A percentile compares a stretch with the other conserved stretches of the same genome.
Conservation (phyloP, 2,888 invertebrate genomes). For the Cheilosia vernalis region DNA sequence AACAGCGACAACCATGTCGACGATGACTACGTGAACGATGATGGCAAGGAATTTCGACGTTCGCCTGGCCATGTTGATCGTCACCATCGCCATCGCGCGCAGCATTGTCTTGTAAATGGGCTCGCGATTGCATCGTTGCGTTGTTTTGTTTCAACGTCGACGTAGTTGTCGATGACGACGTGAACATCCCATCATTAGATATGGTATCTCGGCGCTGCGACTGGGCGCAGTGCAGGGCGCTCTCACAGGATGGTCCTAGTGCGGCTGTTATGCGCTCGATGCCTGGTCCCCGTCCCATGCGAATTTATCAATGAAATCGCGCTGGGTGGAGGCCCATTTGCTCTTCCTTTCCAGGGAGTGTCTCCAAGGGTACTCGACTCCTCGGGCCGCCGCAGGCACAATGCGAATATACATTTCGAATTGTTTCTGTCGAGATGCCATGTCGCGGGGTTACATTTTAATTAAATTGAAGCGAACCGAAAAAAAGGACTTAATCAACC, state of each 20-base stretch:
- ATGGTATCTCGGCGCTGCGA: conserved; percentile 81
- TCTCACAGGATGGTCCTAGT: conserved; percentile 47
- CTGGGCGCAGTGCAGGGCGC: conserved; percentile 44
- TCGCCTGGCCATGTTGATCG: conserved; percentile 63
- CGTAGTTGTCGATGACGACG: conserved; percentile 78
- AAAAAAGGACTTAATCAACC: conserved; percentile 32
- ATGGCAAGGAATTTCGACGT: conserved; percentile 63
- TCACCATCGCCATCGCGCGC: conserved; percentile 64
- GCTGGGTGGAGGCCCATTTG: conserved; percentile 69
- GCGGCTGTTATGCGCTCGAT: too few species aligned
- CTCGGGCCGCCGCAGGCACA: conserved; percentile 40
- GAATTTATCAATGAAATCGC: conserved; percentile 76
- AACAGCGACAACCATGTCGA: conserved; percentile 53
- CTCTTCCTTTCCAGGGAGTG: conserved; percentile 73
- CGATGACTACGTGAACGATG: conserved; percentile 61
- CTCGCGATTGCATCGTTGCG: conserved; percentile 63
- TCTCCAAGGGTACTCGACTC: conserved; percentile 66
- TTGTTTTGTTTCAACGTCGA: conserved; percentile 54
- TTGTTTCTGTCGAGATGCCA: conserved; percentile 56
- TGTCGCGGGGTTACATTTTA: conserved; percentile 72
- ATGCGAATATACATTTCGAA: conserved; percentile 62
- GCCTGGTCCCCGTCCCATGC: conserved; percentile 42
- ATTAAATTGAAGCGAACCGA: conserved; percentile 66
- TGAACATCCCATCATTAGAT: conserved; percentile 81
- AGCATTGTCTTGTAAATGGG: conserved; percentile 71